Conservation (phyloP, 2,113 vertebrate genomes). For the Pelmatolapia mariae region DNA sequence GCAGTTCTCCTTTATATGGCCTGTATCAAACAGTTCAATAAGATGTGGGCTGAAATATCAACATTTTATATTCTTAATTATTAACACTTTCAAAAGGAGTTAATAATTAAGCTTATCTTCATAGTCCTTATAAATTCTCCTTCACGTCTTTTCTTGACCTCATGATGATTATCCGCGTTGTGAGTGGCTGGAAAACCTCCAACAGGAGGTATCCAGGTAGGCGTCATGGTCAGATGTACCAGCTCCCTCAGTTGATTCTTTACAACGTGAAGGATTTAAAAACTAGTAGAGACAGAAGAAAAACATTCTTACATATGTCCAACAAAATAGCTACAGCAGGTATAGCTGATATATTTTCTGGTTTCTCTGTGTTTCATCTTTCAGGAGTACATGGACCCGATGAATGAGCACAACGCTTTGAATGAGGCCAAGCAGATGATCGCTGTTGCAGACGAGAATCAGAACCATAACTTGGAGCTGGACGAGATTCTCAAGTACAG, state of each 20-base stretch:
- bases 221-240: neutral
- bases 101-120: neutral
- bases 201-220: neutral
- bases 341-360: neutral
- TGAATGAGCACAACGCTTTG: conserved; percentile 95
- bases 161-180: neutral
- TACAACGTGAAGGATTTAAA: neutral
- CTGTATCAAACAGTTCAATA: neutral
- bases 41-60: neutral
- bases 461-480: conserved; percentile 86
- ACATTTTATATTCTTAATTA: neutral
- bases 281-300: neutral
- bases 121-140: neutral
- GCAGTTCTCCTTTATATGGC: neutral
- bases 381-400: conserved; percentile 97
- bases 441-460: conserved; percentile 94
- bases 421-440: conserved; percentile 99
- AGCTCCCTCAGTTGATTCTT: neutral
- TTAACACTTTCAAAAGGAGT: neutral
- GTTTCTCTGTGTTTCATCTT: neutral
- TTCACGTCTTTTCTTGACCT: neutral
- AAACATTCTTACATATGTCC: accelerated
- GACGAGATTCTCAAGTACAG: conserved; percentile 96
- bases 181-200: neutral
- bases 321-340: neutral